phyloP scores from a whole-genome alignment of 2,797 vertebrate genomes.

The Rhabdomys pumilio region DNA sequence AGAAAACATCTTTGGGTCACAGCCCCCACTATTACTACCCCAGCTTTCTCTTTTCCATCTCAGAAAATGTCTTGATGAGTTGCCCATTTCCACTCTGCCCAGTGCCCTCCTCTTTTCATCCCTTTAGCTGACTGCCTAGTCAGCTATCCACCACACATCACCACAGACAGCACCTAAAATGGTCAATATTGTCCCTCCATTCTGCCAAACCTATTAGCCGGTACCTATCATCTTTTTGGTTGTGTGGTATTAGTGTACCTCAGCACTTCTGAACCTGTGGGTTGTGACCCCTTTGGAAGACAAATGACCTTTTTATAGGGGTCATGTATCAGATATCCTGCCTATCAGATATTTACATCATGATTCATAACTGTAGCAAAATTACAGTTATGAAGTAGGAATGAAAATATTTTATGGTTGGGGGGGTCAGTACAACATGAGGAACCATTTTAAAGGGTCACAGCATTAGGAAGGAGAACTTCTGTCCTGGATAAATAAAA shows the following conservation, averaged over 20 bases:
- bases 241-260: not conserved
- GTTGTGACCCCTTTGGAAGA: not conserved
- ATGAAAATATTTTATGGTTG: not conserved
- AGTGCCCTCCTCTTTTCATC: not conserved
- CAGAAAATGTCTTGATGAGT: not conserved
- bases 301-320: not conserved
- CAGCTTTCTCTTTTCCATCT: not conserved
- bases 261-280: not conserved
- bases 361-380: not conserved
- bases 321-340: not conserved
- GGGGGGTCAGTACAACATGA: not conserved
- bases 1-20: not conserved
- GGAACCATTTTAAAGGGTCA: not conserved
- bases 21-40: not conserved
- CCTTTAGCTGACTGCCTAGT: not conserved
- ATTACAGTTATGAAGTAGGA: not conserved
- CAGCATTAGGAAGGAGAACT: not conserved
- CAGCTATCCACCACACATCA: fast-evolving
- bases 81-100: not conserved
- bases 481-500: not conserved
- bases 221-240: not conserved
- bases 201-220: not conserved
- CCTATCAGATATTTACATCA: not conserved
- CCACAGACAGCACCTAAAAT: no score
- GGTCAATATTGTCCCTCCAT: not conserved